Conservation (phyloP, 2,797 vertebrate species). For the Sebastes taczanowskii region DNA sequence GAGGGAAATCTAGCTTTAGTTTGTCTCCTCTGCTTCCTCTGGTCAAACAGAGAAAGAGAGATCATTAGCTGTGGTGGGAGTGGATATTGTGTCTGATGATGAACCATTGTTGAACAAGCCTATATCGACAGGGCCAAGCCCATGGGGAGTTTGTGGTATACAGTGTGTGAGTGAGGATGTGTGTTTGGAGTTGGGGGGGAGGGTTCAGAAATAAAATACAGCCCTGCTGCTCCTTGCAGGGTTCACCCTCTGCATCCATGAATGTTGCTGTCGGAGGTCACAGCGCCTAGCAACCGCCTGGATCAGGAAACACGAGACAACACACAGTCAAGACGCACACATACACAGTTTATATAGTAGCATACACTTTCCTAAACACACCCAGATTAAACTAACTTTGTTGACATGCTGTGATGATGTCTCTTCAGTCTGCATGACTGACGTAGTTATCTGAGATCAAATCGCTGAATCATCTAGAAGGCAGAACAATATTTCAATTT, state of each 20-base stretch:
- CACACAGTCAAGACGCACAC: slow-evolving; percentile 20
- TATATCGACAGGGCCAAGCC: slow-evolving; percentile 16
- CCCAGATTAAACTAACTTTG: neutral
- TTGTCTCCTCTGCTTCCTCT: neutral
- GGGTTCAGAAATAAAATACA: slow-evolving; percentile 69
- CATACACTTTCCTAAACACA: slow-evolving; percentile 34
- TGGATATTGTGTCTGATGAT: slow-evolving; percentile 37
- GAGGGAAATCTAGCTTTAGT: neutral
- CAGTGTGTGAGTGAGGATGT: slow-evolving; percentile 29
- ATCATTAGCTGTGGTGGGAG: slow-evolving; percentile 10
- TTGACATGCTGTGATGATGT: neutral
- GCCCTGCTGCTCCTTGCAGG: slow-evolving; percentile 44
- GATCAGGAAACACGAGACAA: slow-evolving; percentile 68
- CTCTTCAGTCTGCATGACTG: neutral
- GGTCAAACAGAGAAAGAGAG: neutral
- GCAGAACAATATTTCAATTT: neutral
- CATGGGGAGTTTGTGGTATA: slow-evolving; percentile 46
- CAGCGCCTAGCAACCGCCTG: slow-evolving; percentile 71
- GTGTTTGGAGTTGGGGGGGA: slow-evolving; percentile 40
- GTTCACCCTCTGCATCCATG: slow-evolving; percentile 67
- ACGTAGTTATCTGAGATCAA: neutral
- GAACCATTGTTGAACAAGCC: slow-evolving; percentile 38
- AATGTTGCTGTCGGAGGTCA: slow-evolving; percentile 75
- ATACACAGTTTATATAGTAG: slow-evolving; percentile 27
- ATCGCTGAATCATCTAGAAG: neutral